Evolutionary conservation across 1,140 invertebrate species (phyloP), one percentile per base, ranked within the genome.

Genomic region (Pararge aegeria): DNA sequence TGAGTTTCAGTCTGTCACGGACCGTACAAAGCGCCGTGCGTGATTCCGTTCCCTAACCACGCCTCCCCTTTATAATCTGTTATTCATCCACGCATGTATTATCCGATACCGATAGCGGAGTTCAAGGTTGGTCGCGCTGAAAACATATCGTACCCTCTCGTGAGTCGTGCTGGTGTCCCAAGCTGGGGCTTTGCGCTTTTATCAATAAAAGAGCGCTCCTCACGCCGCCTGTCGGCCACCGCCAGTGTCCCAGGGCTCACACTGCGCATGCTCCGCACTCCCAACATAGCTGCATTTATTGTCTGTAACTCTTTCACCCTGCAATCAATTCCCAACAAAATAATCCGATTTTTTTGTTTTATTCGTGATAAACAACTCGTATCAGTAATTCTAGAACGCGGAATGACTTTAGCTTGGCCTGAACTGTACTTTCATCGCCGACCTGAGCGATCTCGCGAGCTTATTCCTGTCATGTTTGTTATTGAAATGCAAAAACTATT

Each of bases 121-220:
- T 84, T 88, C 84, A 88, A 88, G 84, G 84, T 85, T 83, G 74
- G 68, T 70, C 62, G 64, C 37, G 68, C 68, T 73, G 70, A 79
- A 81, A 75, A 67, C 66, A 59, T 66, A 67, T 69, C 65, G 69
- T 66, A 74, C 76, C 68, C 68, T 68, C 64, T 55, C 62, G 54
- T 49, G 18, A 2, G 7, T 46, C 16, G 15, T 68, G 60, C 59
- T 65, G 55, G 65, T 65, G 68, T 61, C 73, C 69, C 71, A 70
- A 70, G 74, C 75, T 79, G 2, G n/a, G 2, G 24, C 24, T 24
- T 24, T 75, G 78, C n/a, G 78, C 74, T 85, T 86, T 84, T 84
- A 83, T 88, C 85, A 86, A 86, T 86, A 87, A 71, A 58, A 20
- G 29, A 55, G 20, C 60, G 63, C 67, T 60, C 37, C 58, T 63